These are phyloP conservation scores for Tetragonula carbonaria DNA, from an alignment of 2,888 invertebrate genomes.

Conservation along the genomic window DNA sequence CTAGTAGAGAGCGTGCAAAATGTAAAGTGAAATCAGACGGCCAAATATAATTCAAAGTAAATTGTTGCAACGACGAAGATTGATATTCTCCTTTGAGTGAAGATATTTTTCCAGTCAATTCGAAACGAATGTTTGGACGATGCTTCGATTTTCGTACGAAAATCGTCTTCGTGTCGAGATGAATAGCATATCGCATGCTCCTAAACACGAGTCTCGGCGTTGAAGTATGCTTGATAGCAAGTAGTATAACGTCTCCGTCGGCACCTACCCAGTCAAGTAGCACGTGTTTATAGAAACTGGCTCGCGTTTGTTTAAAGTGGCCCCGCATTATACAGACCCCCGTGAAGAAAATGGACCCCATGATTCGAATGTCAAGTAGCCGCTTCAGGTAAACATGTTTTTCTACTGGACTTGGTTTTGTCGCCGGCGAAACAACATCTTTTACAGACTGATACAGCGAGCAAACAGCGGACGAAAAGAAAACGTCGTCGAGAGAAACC, in stretches of 20 bases:
- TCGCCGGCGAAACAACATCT: constrained; percentile 37
- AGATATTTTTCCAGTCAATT: too few relatives aligned
- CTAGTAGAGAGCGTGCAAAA: too few relatives aligned
- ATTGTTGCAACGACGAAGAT: too few relatives aligned
- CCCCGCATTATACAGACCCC: constrained; percentile 71
- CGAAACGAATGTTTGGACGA: too few relatives aligned
- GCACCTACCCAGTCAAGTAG: constrained; percentile 34
- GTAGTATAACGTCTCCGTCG: constrained; percentile 54
- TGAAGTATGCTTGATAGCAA: constrained; percentile 14
- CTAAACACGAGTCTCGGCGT: not conserved
- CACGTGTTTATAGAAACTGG: constrained; percentile 63
- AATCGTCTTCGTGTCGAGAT: not conserved
- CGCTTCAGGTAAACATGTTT: constrained; percentile 27
- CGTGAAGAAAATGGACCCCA: constrained; percentile 43
- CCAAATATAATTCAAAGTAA: too few relatives aligned
- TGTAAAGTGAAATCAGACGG: too few relatives aligned
- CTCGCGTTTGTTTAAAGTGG: constrained; percentile 63
- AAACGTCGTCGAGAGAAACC: not conserved
- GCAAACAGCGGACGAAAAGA: constrained; percentile 13
- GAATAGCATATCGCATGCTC: not conserved
- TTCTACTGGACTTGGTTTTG: constrained; percentile 18
- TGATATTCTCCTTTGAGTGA: too few relatives aligned
- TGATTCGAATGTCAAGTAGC: constrained; percentile 60
- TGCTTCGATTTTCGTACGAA: not conserved
- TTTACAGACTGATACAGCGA: constrained; percentile 39